Evolutionary conservation across 2,888 invertebrate genomes (phyloP).

Genomic region (Cephonodes hylas): DNA sequence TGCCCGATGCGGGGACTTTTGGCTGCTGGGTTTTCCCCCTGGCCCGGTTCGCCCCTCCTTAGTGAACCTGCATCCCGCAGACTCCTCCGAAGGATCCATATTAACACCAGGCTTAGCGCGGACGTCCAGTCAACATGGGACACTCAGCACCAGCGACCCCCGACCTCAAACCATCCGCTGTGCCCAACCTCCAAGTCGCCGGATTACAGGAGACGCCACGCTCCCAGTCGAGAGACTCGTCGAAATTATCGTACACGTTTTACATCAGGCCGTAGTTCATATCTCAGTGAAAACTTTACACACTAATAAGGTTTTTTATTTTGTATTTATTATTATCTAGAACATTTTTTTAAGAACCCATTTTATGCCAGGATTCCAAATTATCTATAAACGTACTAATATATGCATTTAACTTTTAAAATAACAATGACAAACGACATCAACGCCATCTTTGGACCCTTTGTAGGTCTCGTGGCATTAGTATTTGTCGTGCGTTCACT

Average conservation of each 20-base stretch:
- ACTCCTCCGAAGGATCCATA: constrained; percentile 95
- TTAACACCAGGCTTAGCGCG: constrained; percentile 99
- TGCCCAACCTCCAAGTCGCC: constrained; percentile 96
- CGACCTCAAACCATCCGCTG: constrained; percentile 94
- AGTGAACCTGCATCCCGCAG: constrained; percentile 87
- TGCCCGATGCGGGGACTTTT: constrained; percentile 99
- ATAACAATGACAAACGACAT: no score
- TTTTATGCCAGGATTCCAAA: no score
- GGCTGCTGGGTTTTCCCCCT: constrained; percentile 99
- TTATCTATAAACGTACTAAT: no score
- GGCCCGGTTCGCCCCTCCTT: constrained; percentile 99
- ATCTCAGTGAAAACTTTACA: no score
- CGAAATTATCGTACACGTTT: constrained; percentile 40
- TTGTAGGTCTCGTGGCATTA: no score
- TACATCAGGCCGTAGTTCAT: no score
- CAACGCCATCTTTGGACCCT: no score
- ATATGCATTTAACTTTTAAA: no score
- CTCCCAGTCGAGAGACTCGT: constrained; percentile 85
- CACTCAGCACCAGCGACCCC: constrained; percentile 65
- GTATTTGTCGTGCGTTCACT: no score
- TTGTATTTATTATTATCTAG: no score
- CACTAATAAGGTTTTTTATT: no score
- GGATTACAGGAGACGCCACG: constrained; percentile 99
- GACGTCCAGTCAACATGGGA: constrained; percentile 91
- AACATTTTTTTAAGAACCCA: no score